Evolutionary conservation across 2,888 invertebrate species (phyloP), one percentile per base, ranked within the genome.

Genomic region (Eupithecia insigniata): DNA sequence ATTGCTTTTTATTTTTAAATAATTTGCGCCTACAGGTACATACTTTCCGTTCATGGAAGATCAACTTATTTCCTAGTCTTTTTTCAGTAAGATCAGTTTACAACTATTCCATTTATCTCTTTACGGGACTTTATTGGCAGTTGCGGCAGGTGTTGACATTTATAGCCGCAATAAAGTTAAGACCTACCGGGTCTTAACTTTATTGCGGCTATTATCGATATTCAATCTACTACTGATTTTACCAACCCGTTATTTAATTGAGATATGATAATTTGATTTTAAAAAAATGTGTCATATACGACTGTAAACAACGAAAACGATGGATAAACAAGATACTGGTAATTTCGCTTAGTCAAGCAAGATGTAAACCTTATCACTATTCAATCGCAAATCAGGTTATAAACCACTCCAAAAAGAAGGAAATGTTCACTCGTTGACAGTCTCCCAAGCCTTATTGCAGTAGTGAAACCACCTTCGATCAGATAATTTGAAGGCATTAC

Each of bases 391-490:
- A 76, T 91, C 87, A 92, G 6, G 97, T 97, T 89, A 98, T 94
- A 76, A 98, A 94, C 87, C 98, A 98, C 87, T 98, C 98, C 79
- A 97, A 95, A 84, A 97, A 97, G 84, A 98, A 96, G 61, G n/a
- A n/a, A n/a, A n/a, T n/a, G 96, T 96, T 84, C 97, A 97, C 83
- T 98, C 98, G 83, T 96, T 96, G 67, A 98, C 96, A 58, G 96
- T 96, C 80, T 98, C 98, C 97, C 97, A 97, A 0, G 97, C 96
- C 89, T 97, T 97, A 62, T 95, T 95, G 84, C 97, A 97, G 90
- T 97, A 98, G 79, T 97, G 96, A 84, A 97, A 96, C 98, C 98
- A 98, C 81, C 96, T 97, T 85, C 96, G 96, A 87, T 98, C 98
- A 0, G 97, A 96, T 22, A 97, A 90, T 75, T 96, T 95, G 0